Base-by-base conservation (phyloP, 1,140 invertebrate species). In the Gonatopus flavifemur region DNA sequence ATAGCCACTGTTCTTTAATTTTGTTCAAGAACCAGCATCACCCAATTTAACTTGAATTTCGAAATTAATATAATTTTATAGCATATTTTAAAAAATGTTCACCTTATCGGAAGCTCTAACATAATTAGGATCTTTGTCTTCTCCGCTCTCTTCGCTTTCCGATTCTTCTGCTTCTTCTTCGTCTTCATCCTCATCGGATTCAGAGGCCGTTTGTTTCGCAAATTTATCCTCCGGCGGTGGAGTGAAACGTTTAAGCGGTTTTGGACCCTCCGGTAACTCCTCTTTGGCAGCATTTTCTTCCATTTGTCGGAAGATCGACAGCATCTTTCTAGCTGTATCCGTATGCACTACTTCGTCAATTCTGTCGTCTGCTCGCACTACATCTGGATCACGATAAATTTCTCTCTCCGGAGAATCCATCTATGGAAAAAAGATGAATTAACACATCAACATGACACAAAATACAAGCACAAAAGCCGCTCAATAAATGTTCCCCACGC, bases 221-320 rank as follows among this genome's bases (percentile, higher is more conserved):
- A 78, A 80, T 35, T 83, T 84, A 43, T 84, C 87, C 47, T 91
- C 89, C 1, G 90, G 88, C 0, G 91, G 92, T 2, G 92, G 92
- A 3, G 92, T 94, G 67, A 94, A 94, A 15, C 91, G 78, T 71
- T 94, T 94, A 45, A 94, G 68, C 0, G 91, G 91, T 70, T 91
- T 93, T 0, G 84, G 89, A 18, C 85, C 81, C 67, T 83, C 81
- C 7, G 82, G 82, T 35, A 81, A 53, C 9, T 83, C 81, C 22
- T 84, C 82, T 48, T 81, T 81, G 25, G 77, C 69, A 10, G 81
- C 78, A 46, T 86, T 83, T 59, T 88, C 84, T 74, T 94, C 91
- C 83, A 96, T 84, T 73, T 92, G 88, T 10, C 90, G 83, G 81
- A 95, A 96, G 49, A 91, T 88, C 35, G 81, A 85, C 19, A 94